phyloP scores from a whole-genome alignment of 2,797 vertebrate species.

The Spheniscus humboldti region DNA sequence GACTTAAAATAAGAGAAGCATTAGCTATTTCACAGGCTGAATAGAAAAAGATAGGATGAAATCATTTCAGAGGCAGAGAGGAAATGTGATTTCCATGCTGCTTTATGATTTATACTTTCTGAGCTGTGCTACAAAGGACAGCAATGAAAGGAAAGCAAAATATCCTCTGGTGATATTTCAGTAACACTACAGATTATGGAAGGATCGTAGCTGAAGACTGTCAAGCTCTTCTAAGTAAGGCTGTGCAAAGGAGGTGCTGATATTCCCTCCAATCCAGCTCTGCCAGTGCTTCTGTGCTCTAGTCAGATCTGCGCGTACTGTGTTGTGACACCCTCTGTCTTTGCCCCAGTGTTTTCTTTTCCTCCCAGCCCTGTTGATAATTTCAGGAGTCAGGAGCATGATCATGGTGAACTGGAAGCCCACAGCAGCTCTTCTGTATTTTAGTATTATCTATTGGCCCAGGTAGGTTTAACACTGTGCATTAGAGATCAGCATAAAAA shows the following conservation, averaged over 20 bases:
- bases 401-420: neutral
- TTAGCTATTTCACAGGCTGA: neutral
- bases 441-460: neutral
- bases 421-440: neutral
- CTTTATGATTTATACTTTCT: neutral
- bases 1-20: neutral
- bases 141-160: neutral
- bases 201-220: neutral
- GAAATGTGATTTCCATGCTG: constrained; percentile 33
- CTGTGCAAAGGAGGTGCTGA: neutral
- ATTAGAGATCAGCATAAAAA: neutral
- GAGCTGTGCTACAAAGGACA: neutral
- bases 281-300: neutral
- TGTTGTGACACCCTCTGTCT: neutral
- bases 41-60: neutral
- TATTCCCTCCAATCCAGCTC: neutral
- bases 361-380: neutral
- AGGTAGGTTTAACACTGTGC: neutral
- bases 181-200: neutral
- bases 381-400: neutral
- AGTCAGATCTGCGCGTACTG: accelerated
- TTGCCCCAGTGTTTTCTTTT: neutral
- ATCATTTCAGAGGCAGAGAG: neutral
- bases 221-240: neutral
- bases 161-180: neutral